Evolutionary conservation across 2,113 vertebrate genomes (phyloP), one percentile per base, ranked within the genome.

Genomic region (Leptobrachium ailaonicum): DNA sequence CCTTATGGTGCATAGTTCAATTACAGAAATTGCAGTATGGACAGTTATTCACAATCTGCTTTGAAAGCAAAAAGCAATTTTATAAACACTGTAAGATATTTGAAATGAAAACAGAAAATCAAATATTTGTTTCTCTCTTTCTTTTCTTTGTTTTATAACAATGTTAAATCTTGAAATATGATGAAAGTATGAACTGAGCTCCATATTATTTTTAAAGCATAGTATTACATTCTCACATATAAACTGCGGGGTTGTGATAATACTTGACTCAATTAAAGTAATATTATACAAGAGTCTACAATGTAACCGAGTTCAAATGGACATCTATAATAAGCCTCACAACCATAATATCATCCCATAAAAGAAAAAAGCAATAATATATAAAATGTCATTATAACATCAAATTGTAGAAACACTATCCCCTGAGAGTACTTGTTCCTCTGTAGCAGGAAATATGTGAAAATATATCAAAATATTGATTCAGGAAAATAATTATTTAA

Each of bases 61-160:
- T 79, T 79, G 68, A 79, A 71, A 79, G 76, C 76, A 79, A 79
- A 79, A 79, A 79, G 43, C 68, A 79, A 79, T 79, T 79, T 79
- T 79, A 79, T 79, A 79, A 78, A 79, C 76, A 71, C 68, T 71
- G 7, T 79, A 79, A 63, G 68, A 79, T 71, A 79, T 79, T 32
- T 79, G 63, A 63, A 79, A 79, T 79, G 76, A 79, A 79, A 79
- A 79, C 56, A 71, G 75, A 71, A 79, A 79, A 79, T 71, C 76
- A 71, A 79, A 79, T 79, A 79, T 79, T 71, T 77, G 75, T 77
- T 66, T 69, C 66, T 58, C 32, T 47, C 2, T 76, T 67, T 76
- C 69, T 71, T 77, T 69, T 63, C 5, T 50, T 63, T 79, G 32
- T 43, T 58, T 41, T 56, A 79, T 79, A 79, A 79, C 76, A 64